Base-by-base conservation (phyloP, 2,888 invertebrate genomes). In the Acheta domesticus region DNA sequence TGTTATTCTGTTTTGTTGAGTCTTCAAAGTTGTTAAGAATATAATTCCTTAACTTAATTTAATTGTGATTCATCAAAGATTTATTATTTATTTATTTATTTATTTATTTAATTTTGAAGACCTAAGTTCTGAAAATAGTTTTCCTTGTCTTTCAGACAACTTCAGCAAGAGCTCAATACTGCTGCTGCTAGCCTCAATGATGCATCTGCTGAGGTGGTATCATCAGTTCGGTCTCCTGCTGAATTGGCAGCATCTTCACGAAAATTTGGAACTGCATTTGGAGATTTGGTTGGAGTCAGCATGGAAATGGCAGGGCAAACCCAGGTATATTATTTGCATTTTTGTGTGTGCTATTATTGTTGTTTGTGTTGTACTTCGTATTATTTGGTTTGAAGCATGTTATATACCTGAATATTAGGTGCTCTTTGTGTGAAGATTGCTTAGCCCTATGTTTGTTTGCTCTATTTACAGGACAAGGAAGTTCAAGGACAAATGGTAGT, bases 271-370 rank as follows among this genome's bases (percentile, higher is more conserved):
- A 85, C 85, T 81, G 93, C 94, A 73, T 96, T 94, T 87, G 91
- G 93, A 83, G 91, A 94, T 78, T 89, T 97, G 80, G 87, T 96
- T 62, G 92, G 91, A 0, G 92, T 93, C 23, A 92, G 94, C 76
- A 92, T 95, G 90, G 95, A 96, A 87, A 94, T 96, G 92, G 94
- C 94, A 0, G 94, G 94, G 0, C 94, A 94, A 85, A 93, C 94
- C 0, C 89, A 89, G 86, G 89, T 90, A 62, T 21, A 20, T 16
- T 36, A 36, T 36, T 36, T 36, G 36, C 36, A 36, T 36, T 20
- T 48, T 73, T 73, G 20, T 76, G 21, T 48, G 19, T 49, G 19
- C 19, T 16, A 11, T 12, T 78, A 16, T 48, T 49, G 36, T 36
- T 36, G 36, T 36, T 36, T 36, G 36, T 36, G 8, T 36, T 36